Percentiles rank a stretch among this genome's conserved stretches.
Evolutionary conservation across 2,888 invertebrate genomes (phyloP).

Genomic region (Flexamia atlantica): DNA sequence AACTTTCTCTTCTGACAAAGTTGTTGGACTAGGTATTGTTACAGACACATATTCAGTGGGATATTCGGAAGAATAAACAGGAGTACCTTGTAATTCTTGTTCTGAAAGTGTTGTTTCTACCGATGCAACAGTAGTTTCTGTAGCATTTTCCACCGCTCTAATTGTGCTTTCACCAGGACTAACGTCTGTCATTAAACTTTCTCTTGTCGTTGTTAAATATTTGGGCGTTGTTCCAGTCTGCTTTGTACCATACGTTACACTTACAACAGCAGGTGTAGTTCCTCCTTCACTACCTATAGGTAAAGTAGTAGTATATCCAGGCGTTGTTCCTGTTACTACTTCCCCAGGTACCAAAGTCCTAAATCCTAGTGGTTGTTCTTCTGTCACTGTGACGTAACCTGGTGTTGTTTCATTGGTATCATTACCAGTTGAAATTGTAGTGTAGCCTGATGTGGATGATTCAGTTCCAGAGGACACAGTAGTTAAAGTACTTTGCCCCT

Average conservation of each 20-base stretch:
- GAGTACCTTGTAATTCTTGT: background rate
- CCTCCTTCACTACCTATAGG: background rate
- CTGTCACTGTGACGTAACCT: background rate
- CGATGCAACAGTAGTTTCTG: background rate
- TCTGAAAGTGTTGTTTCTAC: background rate
- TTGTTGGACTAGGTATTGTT: background rate
- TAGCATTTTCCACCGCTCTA: background rate
- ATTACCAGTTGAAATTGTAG: background rate
- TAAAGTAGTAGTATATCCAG: background rate
- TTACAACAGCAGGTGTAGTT: background rate
- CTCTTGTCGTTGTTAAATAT: background rate
- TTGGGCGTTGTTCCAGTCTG: background rate
- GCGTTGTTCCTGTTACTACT: background rate
- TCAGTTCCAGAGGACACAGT: background rate
- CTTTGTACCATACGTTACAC: background rate
- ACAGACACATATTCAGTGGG: background rate
- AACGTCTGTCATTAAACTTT: background rate
- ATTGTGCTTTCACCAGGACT: background rate
- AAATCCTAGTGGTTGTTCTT: background rate
- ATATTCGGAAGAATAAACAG: background rate
- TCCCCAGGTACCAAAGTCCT: constrained; percentile 8
- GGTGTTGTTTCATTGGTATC: background rate
- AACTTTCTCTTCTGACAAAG: background rate
- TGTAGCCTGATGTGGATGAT: background rate
- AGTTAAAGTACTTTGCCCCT: background rate